phyloP scores from a whole-genome alignment of 2,113 vertebrate genomes.

The Hemiscyllium ocellatum region DNA sequence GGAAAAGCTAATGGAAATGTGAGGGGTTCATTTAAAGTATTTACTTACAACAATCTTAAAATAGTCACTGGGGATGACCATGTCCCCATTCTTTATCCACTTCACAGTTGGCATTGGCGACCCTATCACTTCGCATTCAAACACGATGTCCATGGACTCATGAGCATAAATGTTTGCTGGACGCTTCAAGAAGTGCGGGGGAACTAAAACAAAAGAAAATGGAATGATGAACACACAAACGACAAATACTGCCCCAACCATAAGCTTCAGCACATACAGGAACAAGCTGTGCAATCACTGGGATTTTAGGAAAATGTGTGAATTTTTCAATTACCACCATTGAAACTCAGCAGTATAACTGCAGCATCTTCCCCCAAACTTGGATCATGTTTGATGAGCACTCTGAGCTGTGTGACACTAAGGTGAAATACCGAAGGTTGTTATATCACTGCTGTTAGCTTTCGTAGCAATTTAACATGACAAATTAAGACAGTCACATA shows the following conservation, averaged over 20 bases:
- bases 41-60: conserved; percentile 89
- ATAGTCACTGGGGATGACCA: conserved; percentile 96
- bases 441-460: not conserved
- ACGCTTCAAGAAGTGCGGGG: conserved; percentile 73
- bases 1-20: no score
- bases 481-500: not conserved
- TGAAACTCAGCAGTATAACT: not conserved
- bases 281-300: not conserved
- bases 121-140: conserved; percentile 86
- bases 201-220: conserved; percentile 56
- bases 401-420: not conserved
- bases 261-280: not conserved
- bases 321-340: not conserved
- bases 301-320: not conserved
- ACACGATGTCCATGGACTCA: conserved; percentile 91
- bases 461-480: not conserved
- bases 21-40: not conserved
- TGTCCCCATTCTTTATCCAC: conserved; percentile 94
- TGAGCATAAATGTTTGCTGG: conserved; percentile 81
- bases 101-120: conserved; percentile 83
- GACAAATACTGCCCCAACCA: not conserved
- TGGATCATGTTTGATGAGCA: not conserved
- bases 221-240: not conserved
- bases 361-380: not conserved
- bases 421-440: not conserved